Evolutionary conservation across 2,888 invertebrate genomes (phyloP).

Genomic region (Entomobrya multifasciata): DNA sequence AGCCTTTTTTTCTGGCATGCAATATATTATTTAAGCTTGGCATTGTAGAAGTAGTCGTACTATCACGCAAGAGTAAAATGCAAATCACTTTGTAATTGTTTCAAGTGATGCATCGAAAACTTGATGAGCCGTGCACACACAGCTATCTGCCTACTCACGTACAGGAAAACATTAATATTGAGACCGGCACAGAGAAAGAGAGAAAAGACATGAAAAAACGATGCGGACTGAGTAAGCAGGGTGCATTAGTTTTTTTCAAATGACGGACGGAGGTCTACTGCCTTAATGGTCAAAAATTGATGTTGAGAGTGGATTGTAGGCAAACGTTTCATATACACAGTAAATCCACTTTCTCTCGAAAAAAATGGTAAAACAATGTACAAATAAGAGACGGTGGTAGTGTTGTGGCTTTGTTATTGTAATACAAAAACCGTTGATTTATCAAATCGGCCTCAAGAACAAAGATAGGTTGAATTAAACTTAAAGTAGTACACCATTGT

Average conservation of each 20-base stretch:
- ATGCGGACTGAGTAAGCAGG: neutral
- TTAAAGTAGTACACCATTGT: too few relatives aligned
- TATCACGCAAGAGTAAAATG: conserved; percentile 52
- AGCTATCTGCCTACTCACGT: conserved; percentile 25
- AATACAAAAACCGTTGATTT: too few relatives aligned
- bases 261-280: neutral
- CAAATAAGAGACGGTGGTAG: too few relatives aligned
- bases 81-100: conserved; percentile 64
- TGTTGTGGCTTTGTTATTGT: too few relatives aligned
- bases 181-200: conserved; percentile 10
- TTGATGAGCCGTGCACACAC: conserved; percentile 64
- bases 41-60: neutral
- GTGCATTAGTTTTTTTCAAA: neutral
- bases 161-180: conserved; percentile 42
- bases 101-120: conserved; percentile 62
- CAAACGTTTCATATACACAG: neutral
- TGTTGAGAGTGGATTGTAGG: conserved; percentile 11
- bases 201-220: neutral
- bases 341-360: conserved; percentile 17
- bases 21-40: neutral
- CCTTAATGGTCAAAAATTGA: neutral
- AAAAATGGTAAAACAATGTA: too few relatives aligned
- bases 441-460: too few relatives aligned
- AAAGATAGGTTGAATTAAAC: too few relatives aligned
- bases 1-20: conserved; percentile 10